phyloP scores from a whole-genome alignment of 2,888 invertebrate genomes.

The Pristionchus fissidentatus region DNA sequence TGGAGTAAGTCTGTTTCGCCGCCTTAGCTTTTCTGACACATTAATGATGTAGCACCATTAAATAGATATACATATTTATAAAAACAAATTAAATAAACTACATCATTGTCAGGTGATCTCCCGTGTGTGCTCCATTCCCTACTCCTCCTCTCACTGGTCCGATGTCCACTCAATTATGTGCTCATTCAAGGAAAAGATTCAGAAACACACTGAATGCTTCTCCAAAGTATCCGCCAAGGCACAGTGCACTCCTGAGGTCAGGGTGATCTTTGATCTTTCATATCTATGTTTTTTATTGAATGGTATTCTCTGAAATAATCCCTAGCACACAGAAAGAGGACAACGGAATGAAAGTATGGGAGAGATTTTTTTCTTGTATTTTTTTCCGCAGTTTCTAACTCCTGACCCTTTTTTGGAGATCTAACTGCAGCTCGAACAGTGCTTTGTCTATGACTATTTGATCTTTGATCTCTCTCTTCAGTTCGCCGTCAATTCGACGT shows the following conservation, averaged over 20 bases:
- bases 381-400: neutral
- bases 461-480: conserved; percentile 45
- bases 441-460: too few relatives aligned
- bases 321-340: neutral
- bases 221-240: conserved; percentile 24
- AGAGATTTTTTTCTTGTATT: neutral
- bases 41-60: too few relatives aligned
- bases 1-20: neutral
- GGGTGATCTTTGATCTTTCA: neutral
- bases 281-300: neutral
- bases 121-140: conserved; percentile 33
- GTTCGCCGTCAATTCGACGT: conserved; percentile 49
- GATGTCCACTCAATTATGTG: conserved; percentile 39
- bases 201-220: conserved; percentile 41
- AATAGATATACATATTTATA: too few relatives aligned
- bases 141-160: conserved; percentile 27
- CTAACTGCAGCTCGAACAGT: neutral
- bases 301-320: neutral
- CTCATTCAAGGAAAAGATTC: neutral
- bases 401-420: too few relatives aligned
- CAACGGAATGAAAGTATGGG: neutral
- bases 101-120: conserved; percentile 28
- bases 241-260: conserved; percentile 43
- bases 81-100: too few relatives aligned
- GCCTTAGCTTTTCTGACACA: too few relatives aligned